Conservation (phyloP, 2,113 vertebrate species). For the Phrynosoma blainvillii region DNA sequence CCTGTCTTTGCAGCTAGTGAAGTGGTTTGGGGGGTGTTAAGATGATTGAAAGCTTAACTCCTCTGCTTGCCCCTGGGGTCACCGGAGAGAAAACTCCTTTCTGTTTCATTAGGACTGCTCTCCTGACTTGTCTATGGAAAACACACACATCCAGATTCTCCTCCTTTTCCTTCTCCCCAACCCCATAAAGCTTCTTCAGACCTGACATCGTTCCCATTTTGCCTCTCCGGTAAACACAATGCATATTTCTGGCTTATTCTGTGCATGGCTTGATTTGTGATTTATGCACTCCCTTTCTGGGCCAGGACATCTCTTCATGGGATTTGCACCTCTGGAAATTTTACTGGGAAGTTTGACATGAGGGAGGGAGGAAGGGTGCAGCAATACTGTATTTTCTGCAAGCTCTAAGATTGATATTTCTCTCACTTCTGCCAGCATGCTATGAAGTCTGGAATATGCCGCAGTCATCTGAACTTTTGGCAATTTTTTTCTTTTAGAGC, state of each 20-base stretch:
- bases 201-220: background rate
- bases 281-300: background rate
- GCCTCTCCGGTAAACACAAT: background rate
- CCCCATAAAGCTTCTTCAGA: background rate
- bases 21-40: conserved; percentile 71
- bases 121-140: background rate
- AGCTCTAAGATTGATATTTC: background rate
- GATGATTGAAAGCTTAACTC: conserved; percentile 75
- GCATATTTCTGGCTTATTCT: background rate
- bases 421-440: too few species aligned
- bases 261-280: background rate
- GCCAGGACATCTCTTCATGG: too few species aligned
- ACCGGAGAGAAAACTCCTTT: conserved; percentile 30
- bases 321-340: background rate
- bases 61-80: conserved; percentile 73
- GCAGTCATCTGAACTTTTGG: background rate
- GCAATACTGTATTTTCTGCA: background rate
- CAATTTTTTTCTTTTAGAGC: too few species aligned
- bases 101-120: background rate
- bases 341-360: background rate
- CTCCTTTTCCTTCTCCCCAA: background rate
- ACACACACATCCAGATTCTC: background rate
- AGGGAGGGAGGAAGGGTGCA: background rate
- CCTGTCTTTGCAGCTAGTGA: background rate
- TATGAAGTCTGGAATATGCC: background rate